Conservation (phyloP, 2,888 invertebrate species). For the Abscondita cerata region DNA sequence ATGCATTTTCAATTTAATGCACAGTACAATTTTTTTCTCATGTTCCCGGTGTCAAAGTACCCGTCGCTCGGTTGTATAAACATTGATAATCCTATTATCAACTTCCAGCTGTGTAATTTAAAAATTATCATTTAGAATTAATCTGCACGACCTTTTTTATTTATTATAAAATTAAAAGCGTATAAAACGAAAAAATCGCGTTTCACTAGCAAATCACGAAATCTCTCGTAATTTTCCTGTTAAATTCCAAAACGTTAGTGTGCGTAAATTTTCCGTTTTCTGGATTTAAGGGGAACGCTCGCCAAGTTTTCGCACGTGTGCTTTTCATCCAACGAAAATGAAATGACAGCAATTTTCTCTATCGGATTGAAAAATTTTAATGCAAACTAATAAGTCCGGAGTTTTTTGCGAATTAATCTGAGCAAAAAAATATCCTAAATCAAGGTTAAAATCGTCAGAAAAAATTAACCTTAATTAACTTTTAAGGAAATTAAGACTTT, state of each 20-base stretch:
- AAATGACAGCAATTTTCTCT: conserved; percentile 37
- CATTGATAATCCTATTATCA: neutral
- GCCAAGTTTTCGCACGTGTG: conserved; percentile 45
- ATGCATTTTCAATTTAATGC: too few species aligned
- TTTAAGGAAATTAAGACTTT: too few species aligned
- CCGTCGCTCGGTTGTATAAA: conserved; percentile 1
- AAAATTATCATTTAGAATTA: neutral
- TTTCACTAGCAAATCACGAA: neutral
- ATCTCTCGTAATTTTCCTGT: conserved; percentile 19
- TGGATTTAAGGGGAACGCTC: conserved; percentile 20
- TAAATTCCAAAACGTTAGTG: conserved; percentile 19
- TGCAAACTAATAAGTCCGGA: too few species aligned
- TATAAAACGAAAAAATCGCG: neutral
- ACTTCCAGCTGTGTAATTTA: neutral
- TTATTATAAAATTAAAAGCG: neutral
- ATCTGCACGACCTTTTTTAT: neutral
- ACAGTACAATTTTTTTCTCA: too few species aligned
- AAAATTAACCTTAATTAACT: too few species aligned
- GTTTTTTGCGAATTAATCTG: too few species aligned
- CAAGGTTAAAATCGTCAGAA: too few species aligned
- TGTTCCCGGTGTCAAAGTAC: conserved; percentile 1
- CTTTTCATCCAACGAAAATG: conserved; percentile 29
- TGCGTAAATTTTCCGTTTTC: conserved; percentile 21
- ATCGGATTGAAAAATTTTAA: conserved; percentile 36
- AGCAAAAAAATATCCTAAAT: too few species aligned